A percentile compares a stretch with the other conserved stretches of the same genome.
phyloP scores from a whole-genome alignment of 1,140 invertebrate species.

The Planococcus citri region DNA sequence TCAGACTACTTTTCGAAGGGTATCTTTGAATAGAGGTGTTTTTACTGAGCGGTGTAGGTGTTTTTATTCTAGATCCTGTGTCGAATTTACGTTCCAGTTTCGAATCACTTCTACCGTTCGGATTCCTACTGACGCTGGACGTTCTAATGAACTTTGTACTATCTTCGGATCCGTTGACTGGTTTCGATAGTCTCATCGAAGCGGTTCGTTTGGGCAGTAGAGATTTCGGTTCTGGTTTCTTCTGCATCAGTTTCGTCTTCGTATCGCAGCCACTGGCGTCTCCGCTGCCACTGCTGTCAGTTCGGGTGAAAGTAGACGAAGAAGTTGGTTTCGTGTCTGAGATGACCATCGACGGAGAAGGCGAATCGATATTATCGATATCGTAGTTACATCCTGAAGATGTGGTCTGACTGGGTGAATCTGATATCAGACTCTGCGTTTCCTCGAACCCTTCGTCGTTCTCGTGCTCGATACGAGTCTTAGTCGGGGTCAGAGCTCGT shows the following conservation, averaged over 20 bases:
- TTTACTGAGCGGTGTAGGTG: background rate
- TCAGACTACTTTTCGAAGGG: constrained; percentile 55
- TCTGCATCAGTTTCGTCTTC: constrained; percentile 31
- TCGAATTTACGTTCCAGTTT: background rate
- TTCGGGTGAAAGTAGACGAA: constrained; percentile 25
- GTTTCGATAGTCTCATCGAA: constrained; percentile 16
- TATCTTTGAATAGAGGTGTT: constrained; percentile 42
- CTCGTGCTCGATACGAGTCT: constrained; percentile 42
- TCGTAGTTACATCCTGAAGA: constrained; percentile 57
- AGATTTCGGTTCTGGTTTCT: constrained; percentile 32
- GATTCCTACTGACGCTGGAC: constrained; percentile 25
- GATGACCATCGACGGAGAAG: constrained; percentile 21
- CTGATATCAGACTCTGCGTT: constrained; percentile 70
- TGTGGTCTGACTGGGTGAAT: constrained; percentile 65
- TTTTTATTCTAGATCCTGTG: constrained; percentile 25
- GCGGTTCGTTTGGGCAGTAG: constrained; percentile 29
- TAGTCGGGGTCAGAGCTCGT: constrained; percentile 33
- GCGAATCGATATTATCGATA: constrained; percentile 42
- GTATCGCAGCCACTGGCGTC: background rate
- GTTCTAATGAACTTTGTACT: constrained; percentile 27
- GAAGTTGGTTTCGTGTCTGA: constrained; percentile 24
- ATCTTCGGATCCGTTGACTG: background rate
- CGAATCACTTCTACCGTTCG: background rate
- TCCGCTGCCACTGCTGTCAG: constrained; percentile 31
- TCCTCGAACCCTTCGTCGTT: constrained; percentile 85